Base-by-base conservation (phyloP, 2,113 vertebrate genomes). In the Maccullochella peelii region DNA sequence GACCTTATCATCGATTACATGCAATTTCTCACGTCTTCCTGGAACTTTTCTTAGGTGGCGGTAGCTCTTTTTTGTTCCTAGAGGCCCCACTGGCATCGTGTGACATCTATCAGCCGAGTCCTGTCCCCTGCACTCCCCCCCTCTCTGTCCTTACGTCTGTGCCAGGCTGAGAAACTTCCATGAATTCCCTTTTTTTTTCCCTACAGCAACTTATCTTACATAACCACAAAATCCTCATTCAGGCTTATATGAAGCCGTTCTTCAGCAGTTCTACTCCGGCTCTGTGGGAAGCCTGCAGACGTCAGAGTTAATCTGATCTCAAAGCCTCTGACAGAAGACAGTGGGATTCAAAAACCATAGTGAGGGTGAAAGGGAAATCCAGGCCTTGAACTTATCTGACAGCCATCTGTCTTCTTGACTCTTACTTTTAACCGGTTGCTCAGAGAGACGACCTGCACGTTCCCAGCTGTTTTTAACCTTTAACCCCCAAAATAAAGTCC, bases 201-300 rank as follows among this genome's bases (percentile, higher is more conserved):
- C 84, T 62, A 10, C 80, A 38, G 63, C 27, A 63, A 3, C 59
- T 86, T 80, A 27, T 42, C 80, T 93, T 93, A 88, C 72, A 77
- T 93, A 93, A 92, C 66, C 77, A 73, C 67, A 25, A 92, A 92
- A 91, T 89, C 85, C 92, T 88, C 38, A 76, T 62, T 86, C 74
- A 10, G 89, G 82, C 84, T 92, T 87, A 90, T 21, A 44, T 44
- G 72, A 67, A 89, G 82, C 86, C 1, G 79, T 69, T 90, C 82
- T 85, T 85, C 85, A 88, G 87, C 72, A 75, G 25, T 81, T 69
- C 49, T 4, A 0, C 72, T 84, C 62, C 25, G 70, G 78, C 88
- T 79, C 81, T 69, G 42, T 69, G 61, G 85, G 87, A 75, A 79
- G 73, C 70, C 76, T 36, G 72, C 72, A 88, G 80, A 91, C 38